Base-by-base conservation (phyloP, 1,140 invertebrate genomes). In the Drosophila melanica region DNA sequence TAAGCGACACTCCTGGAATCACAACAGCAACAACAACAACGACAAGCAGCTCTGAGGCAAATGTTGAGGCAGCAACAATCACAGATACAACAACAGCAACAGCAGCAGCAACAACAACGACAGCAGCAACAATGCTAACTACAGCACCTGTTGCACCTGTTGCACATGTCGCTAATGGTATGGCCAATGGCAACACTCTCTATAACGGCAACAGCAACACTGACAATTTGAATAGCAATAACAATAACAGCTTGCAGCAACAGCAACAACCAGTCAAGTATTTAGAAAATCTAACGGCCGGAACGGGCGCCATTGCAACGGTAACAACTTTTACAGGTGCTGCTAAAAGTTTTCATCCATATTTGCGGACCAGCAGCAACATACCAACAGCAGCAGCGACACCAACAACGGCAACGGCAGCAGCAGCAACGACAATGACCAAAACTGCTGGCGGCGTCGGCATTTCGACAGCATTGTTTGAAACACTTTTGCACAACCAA, bases 141-240 rank as follows among this genome's bases (percentile, higher is more conserved):
- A 69, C 81, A 35, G 60, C 79, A 75, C 87, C 89, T 90, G 89
- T 90, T 90, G 60, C 79, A 75, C 87, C 89, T 90, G 89, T 90
- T 90, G 89, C 87, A 57, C 73, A 74, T 82, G 80, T 81, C 76
- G 80, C 80, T 74, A 90, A 90, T 86, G 81, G 69, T 75, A 74
- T 77, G 86, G 70, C 81, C 39, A 90, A 77, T 72, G 77, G 79
- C 75, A 82, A 63, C 66, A 80, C 39, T 76, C 70, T 67, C 58
- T 79, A 42, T 70, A 81, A 62, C 72, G 84, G 39, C 74, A 68
- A 27, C 75, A 79, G 27, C 72, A 77, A 74, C 66, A 84, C 66
- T 75, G 91, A 90, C 77, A 90, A 90, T 91, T 90, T 91, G 87
- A 91, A 90, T 87, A 91, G 58, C 76, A 78, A 75, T 79, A 90